phyloP scores from a whole-genome alignment of 2,113 vertebrate genomes.

The Phycodurus eques region DNA sequence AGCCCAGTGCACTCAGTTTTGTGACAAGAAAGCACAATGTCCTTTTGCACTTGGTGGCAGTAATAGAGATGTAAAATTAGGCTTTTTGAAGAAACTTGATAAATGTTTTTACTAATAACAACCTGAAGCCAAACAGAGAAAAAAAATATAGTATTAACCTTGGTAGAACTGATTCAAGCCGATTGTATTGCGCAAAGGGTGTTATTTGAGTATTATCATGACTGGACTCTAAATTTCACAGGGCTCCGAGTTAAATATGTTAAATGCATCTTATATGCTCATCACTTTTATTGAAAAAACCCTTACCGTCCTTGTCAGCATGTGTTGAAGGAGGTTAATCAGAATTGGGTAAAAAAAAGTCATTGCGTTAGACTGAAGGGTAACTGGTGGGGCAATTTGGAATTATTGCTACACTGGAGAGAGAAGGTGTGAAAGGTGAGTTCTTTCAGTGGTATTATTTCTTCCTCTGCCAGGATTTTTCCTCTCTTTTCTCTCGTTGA shows the following conservation, averaged over 20 bases:
- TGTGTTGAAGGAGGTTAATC: slow-evolving; percentile 43
- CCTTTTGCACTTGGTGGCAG: too few relatives aligned
- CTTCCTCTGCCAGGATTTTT: slow-evolving; percentile 12
- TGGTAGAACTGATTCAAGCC: not conserved
- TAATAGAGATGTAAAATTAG: too few relatives aligned
- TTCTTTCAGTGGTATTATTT: slow-evolving; percentile 39
- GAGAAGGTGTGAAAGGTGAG: slow-evolving; percentile 58
- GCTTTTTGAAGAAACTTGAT: too few relatives aligned
- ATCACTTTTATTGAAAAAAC: slow-evolving; percentile 3
- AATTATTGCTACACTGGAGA: slow-evolving; percentile 53
- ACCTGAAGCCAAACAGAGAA: not conserved
- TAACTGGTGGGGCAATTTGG: slow-evolving; percentile 14
- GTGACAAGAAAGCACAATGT: too few relatives aligned
- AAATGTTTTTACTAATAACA: not conserved
- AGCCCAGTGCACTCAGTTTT: too few relatives aligned
- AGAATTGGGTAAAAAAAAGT: slow-evolving; percentile 43
- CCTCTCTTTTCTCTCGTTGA: slow-evolving; percentile 23
- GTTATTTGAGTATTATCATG: not conserved
- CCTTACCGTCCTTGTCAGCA: not conserved
- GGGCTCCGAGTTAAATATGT: not conserved
- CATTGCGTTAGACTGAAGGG: slow-evolving; percentile 38
- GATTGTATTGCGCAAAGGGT: not conserved
- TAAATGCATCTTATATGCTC: not conserved
- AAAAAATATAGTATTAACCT: not conserved
- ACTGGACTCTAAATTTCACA: not conserved